These are phyloP conservation scores for Coilia nasus DNA, from an alignment of 2,797 vertebrate species.

Conservation along the genomic window DNA sequence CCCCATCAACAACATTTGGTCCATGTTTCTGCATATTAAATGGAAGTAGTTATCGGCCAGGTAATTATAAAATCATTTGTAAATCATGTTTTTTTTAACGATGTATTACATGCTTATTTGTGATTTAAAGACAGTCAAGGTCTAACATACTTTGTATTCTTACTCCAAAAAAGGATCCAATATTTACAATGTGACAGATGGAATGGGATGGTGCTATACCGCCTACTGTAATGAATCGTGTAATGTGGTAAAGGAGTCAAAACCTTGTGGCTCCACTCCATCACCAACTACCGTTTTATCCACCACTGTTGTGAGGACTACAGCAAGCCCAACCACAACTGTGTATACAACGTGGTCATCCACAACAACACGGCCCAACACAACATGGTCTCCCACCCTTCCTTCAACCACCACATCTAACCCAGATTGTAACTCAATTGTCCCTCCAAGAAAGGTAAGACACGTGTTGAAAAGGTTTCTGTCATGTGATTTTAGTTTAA, in stretches of 20 bases:
- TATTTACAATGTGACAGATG: constrained; percentile 77
- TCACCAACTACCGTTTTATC: constrained; percentile 37
- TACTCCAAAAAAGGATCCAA: constrained; percentile 66
- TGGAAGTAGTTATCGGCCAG: constrained; percentile 54
- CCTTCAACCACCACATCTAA: constrained; percentile 40
- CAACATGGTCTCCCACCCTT: constrained; percentile 41
- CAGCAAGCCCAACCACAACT: constrained; percentile 39
- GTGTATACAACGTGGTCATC: background rate
- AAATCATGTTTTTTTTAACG: background rate
- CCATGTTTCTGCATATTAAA: constrained; percentile 64
- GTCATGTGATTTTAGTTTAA: background rate
- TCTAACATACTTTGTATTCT: background rate
- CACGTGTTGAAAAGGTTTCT: background rate
- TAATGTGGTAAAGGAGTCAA: constrained; percentile 54
- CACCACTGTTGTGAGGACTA: constrained; percentile 30
- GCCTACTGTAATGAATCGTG: constrained; percentile 74
- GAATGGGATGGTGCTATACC: constrained; percentile 70
- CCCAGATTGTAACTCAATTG: constrained; percentile 52
- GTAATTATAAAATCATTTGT: constrained; percentile 45
- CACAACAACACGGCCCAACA: constrained; percentile 34
- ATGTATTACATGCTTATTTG: constrained; percentile 10
- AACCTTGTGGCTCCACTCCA: constrained; percentile 50
- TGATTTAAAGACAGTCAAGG: background rate
- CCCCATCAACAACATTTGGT: background rate
- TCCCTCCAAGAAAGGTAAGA: constrained; percentile 74